phyloP scores from a whole-genome alignment of 1,140 invertebrate species.

The Pseudobourletiella spinata region DNA sequence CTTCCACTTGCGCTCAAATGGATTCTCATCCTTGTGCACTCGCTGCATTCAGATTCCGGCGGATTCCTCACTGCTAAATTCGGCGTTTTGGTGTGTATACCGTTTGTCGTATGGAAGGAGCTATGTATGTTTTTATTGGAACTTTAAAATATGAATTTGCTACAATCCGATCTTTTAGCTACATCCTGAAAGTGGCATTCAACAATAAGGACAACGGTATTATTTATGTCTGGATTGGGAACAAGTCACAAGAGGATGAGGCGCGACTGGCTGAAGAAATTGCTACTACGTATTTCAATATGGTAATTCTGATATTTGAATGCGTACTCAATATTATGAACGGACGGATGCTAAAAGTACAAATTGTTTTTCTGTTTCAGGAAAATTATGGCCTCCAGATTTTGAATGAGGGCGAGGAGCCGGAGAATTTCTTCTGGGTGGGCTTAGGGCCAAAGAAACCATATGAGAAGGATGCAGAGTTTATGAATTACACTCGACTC shows the following conservation, averaged over 20 bases:
- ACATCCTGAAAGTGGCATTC: conserved; percentile 92
- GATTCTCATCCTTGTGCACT: conserved; percentile 79
- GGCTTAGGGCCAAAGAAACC: conserved; percentile 84
- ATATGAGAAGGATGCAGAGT: conserved; percentile 84
- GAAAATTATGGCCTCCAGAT: conserved; percentile 76
- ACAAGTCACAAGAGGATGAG: conserved; percentile 77
- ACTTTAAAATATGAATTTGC: background rate
- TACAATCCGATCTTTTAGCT: no score
- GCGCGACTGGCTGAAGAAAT: conserved; percentile 83
- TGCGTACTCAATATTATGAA: background rate
- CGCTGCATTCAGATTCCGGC: conserved; percentile 82
- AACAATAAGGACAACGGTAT: conserved; percentile 85
- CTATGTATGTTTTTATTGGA: background rate
- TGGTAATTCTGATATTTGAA: conserved; percentile 48
- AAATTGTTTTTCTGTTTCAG: no score
- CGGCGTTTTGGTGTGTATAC: conserved; percentile 65
- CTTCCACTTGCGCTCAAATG: conserved; percentile 92
- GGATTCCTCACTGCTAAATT: conserved; percentile 69
- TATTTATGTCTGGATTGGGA: conserved; percentile 96
- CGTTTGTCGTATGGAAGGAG: no score
- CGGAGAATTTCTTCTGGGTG: conserved; percentile 98
- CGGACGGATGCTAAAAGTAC: background rate
- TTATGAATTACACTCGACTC: conserved; percentile 86
- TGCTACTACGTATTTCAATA: conserved; percentile 87
- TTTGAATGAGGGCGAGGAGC: conserved; percentile 93